Conservation (phyloP, 2,888 invertebrate genomes). For the Mesochorus sp. region DNA sequence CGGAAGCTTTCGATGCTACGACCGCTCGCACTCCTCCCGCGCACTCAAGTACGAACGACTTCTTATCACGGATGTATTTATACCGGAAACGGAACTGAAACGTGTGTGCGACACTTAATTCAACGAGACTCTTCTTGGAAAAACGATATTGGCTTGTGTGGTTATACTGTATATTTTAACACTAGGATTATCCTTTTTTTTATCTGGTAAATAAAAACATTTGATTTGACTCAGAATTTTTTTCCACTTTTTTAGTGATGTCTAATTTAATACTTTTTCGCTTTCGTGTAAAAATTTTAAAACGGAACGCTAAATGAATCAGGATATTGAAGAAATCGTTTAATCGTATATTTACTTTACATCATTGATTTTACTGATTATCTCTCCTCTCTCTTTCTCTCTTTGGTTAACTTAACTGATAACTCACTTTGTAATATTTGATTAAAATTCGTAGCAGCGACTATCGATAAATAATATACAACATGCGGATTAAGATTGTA, state of each 20-base stretch:
- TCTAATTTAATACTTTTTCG: too few species aligned
- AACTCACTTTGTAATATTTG: not conserved
- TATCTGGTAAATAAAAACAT: not conserved
- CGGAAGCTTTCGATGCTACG: slow-evolving; percentile 18
- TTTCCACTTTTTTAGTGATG: too few species aligned
- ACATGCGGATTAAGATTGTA: not conserved
- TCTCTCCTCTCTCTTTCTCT: not conserved
- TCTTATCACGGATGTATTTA: slow-evolving; percentile 14
- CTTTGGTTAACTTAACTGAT: not conserved
- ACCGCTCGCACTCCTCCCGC: slow-evolving; percentile 9
- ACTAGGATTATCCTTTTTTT: slow-evolving; percentile 1
- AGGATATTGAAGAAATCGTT: too few species aligned
- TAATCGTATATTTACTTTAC: too few species aligned
- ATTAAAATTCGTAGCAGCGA: too few species aligned
- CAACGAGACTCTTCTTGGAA: slow-evolving; percentile 26
- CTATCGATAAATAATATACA: too few species aligned
- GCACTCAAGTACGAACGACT: slow-evolving; percentile 19
- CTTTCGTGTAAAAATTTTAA: too few species aligned
- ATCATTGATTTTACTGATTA: not conserved
- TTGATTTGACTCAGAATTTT: not conserved
- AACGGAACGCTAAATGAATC: too few species aligned
- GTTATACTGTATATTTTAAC: too few species aligned
- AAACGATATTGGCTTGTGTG: slow-evolving; percentile 4
- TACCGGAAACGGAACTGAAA: not conserved
- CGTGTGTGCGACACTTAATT: slow-evolving; percentile 32